phyloP scores from a whole-genome alignment of 2,797 vertebrate species.

The Centropyge bicolor region DNA sequence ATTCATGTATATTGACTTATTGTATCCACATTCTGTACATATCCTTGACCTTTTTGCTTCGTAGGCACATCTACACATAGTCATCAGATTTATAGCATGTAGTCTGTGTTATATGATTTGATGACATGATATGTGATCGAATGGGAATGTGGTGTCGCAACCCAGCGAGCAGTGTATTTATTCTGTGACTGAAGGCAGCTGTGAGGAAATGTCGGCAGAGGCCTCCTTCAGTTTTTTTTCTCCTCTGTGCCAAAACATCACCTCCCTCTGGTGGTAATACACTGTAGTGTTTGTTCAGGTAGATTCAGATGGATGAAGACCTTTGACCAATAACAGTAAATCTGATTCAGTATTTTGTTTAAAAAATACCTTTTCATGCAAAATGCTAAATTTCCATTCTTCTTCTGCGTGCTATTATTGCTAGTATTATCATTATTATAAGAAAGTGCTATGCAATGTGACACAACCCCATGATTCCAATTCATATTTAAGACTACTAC shows the following conservation, averaged over 20 bases:
- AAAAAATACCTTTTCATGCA: neutral
- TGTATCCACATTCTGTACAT: neutral
- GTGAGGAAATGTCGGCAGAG: conserved; percentile 70
- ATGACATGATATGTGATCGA: conserved; percentile 21
- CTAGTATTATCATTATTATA: neutral
- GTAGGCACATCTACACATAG: neutral
- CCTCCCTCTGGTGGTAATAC: conserved; percentile 73
- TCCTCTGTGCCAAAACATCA: conserved; percentile 50
- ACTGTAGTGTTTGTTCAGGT: conserved; percentile 20
- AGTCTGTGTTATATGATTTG: conserved; percentile 1
- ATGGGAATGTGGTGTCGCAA: conserved; percentile 38
- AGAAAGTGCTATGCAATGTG: neutral
- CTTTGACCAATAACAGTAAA: neutral
- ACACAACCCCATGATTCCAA: neutral
- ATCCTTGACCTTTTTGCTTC: neutral
- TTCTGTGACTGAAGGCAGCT: conserved; percentile 40
- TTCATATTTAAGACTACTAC: neutral
- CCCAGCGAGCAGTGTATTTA: conserved; percentile 35
- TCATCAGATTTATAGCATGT: neutral
- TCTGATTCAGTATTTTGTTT: neutral
- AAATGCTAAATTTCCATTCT: neutral
- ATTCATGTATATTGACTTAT: conserved; percentile 5
- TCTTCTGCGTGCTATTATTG: neutral
- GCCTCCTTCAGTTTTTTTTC: conserved; percentile 36
- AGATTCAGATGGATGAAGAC: neutral